Percentiles rank a stretch among this genome's conserved stretches.
phyloP scores from a whole-genome alignment of 2,797 vertebrate species.

The Okamejei kenojei region DNA sequence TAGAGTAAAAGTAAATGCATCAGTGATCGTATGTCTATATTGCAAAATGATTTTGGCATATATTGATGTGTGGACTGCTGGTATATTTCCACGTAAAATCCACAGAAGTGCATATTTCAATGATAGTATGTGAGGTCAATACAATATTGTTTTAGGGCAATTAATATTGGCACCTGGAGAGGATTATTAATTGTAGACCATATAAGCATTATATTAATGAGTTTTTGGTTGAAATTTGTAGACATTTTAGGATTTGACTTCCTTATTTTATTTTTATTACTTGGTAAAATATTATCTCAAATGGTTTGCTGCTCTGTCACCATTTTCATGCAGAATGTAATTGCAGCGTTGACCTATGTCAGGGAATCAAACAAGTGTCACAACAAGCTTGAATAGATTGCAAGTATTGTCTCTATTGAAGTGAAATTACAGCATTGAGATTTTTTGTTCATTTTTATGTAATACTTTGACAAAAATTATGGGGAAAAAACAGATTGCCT shows the following conservation, averaged over 20 bases:
- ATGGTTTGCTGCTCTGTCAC: background rate
- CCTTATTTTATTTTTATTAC: background rate
- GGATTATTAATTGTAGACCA: background rate
- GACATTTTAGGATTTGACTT: background rate
- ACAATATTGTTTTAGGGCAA: background rate
- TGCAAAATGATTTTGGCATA: background rate
- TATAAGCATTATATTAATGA: background rate
- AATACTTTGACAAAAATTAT: background rate
- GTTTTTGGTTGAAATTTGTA: background rate
- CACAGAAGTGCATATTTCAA: background rate
- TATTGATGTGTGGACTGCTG: background rate
- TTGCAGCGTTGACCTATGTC: background rate
- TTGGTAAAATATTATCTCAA: background rate
- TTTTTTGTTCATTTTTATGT: background rate
- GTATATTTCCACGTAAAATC: background rate
- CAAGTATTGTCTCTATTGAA: background rate
- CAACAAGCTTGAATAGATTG: background rate
- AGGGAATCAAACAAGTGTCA: background rate
- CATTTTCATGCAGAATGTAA: background rate
- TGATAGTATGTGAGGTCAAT: background rate
- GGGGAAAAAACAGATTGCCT: background rate
- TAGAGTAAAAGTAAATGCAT: background rate
- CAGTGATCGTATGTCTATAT: background rate
- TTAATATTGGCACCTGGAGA: background rate
- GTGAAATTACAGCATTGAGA: background rate